Evolutionary conservation across 2,113 vertebrate species (phyloP).

Genomic region (Syngnathoides biaculeatus): DNA sequence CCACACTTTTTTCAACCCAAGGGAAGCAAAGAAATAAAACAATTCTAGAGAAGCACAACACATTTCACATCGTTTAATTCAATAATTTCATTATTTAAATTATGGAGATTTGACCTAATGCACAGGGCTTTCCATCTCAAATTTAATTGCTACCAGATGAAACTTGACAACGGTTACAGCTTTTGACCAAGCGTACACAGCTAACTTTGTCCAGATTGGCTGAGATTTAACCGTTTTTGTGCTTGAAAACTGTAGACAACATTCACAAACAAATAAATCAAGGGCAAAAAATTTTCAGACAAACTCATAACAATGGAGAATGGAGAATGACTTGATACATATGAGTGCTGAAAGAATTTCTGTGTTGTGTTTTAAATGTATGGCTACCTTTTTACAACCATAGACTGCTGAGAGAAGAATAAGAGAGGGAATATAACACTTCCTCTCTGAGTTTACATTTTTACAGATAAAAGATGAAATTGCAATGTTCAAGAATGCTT

Average conservation of each 20-base stretch:
- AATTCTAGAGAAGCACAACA: neutral
- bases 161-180: neutral
- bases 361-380: too few species aligned
- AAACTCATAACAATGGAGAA: neutral
- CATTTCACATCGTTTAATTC: too few species aligned
- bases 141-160: neutral
- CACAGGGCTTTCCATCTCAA: neutral
- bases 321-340: neutral
- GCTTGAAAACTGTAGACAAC: too few species aligned
- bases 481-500: neutral
- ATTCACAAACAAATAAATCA: too few species aligned
- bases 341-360: neutral
- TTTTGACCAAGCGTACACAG: neutral
- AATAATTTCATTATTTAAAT: too few species aligned
- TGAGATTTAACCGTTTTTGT: too few species aligned
- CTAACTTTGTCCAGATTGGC: neutral
- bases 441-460: conserved; percentile 29
- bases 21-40: neutral
- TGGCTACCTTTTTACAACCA: conserved; percentile 17
- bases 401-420: conserved; percentile 24
- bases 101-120: neutral
- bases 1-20: neutral
- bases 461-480: neutral
- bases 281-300: neutral
- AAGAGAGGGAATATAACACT: conserved; percentile 33